Conservation (phyloP, 2,113 vertebrate species). For the Chunga burmeisteri region DNA sequence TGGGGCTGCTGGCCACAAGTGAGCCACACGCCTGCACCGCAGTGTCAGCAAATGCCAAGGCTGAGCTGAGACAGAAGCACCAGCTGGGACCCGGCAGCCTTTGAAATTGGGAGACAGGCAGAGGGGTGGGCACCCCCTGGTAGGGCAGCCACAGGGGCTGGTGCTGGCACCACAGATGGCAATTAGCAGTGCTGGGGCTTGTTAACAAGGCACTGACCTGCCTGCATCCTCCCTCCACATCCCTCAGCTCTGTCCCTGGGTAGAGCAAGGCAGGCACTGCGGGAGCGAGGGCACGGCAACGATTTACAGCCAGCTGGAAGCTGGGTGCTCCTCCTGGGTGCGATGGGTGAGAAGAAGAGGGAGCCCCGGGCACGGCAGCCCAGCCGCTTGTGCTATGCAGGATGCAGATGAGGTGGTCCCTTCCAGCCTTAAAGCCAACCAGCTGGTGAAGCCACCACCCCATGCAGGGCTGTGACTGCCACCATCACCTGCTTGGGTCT, state of each 20-base stretch:
- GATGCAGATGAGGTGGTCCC: neutral
- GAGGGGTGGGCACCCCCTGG: neutral
- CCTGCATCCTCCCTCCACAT: neutral
- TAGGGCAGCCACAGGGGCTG: neutral
- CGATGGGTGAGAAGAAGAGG: neutral
- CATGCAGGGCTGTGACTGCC: neutral
- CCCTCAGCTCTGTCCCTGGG: neutral
- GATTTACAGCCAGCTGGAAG: neutral
- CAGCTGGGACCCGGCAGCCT: neutral
- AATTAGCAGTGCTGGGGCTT: neutral
- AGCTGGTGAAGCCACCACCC: rapidly evolving
- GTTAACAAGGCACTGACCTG: neutral
- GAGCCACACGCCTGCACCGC: rapidly evolving
- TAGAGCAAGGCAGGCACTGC: neutral
- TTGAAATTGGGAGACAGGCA: rapidly evolving
- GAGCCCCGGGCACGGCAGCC: neutral
- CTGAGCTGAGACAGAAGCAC: neutral
- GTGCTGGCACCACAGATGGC: neutral
- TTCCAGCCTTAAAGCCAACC: neutral
- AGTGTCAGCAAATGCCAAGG: neutral
- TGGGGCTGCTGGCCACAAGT: neutral
- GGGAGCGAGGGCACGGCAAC: rapidly evolving
- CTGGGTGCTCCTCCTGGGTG: neutral
- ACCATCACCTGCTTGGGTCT: neutral
- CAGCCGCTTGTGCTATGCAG: rapidly evolving